Evolutionary conservation across 2,797 vertebrate species (phyloP), one percentile per base, ranked within the genome.

Genomic region (Malacoraja senta): DNA sequence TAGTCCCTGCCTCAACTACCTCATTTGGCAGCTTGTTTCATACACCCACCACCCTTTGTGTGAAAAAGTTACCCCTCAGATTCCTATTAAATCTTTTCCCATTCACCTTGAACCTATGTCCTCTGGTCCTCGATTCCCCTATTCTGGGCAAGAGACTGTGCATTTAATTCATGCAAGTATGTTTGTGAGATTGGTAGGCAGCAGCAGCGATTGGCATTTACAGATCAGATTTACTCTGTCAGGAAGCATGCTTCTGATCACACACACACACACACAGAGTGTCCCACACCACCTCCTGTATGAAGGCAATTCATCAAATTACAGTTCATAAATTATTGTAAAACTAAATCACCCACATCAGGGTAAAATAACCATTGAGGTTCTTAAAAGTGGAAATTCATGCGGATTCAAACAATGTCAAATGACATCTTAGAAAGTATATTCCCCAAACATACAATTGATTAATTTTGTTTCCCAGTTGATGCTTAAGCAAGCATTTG

Each of bases 311-410:
- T 94, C 38, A 95, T 93, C 63, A 95, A 95, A 77, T 93, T 95
- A 94, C 93, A 95, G 94, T 90, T 86, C 26, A 93, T 93, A 95
- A 94, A 0, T 94, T 93, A 94, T 93, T 94, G 90, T 94, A 93
- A 95, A 96, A 96, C 91, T 94, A 95, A 96, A 93, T 94, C 94
- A 96, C 93, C 94, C 93, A 72, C 94, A 94, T 93, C 38, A 44
- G 94, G 95, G 93, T 95, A 93, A 94, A 93, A 95, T 94, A 95
- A 95, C 93, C 93, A 93, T 94, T 95, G 94, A 93, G 71, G 93
- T 93, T 94, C 93, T 93, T 94, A 94, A 94, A 95, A 95, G 94
- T 93, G 71, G 86, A 94, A 94, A 95, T 96, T 95, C 95, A 91
- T 93, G 93, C 44, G 94, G 91, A 86, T 95, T 95, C 94, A 94